Evolutionary conservation across 1,140 invertebrate genomes (phyloP), one percentile per base, ranked within the genome.

Genomic region (Papilio glaucus): DNA sequence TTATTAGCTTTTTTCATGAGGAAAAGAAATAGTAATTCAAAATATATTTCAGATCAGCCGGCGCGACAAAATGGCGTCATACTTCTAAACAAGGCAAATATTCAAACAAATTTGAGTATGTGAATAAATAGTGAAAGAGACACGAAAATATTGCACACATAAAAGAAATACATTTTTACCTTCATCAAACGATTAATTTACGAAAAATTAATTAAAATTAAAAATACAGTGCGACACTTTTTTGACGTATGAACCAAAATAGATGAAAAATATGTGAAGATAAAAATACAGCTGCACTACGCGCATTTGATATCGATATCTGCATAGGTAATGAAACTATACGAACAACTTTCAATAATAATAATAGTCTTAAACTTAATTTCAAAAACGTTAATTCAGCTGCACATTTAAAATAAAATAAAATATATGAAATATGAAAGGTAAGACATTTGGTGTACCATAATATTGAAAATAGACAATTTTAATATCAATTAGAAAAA

Each of bases 1-100:
- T 68, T 29, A n/a, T 15, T 4, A 7, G 10, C 18, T 45, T 45
- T 18, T 49, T 37, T n/a, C 3, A 69, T 33, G n/a, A 8, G 21
- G 12, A 37, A 38, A 69, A 42, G 71, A 72, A 73, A 72, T 70
- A 74, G 33, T 75, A 75, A 76, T 82, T 74, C 70, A 89, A 91
- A 90, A 86, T 89, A 86, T 86, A 86, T 84, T 85, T 85, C 81
- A 62, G 85, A 92, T 92, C 90, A 92, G 90, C 90, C 90, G 90
- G 90, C 89, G 87, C 86, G 82, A 92, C 90, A 92, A 92, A 92
- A 92, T 92, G 90, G 90, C 90, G 90, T 92, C 90, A 92, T 88
- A 83, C 84, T 84, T 81, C 82, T 83, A 88, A 89, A 90, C 88
- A 89, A 87, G 83, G 73, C 73, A 78, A 83, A 80, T 72, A 72